These are phyloP conservation scores for Molothrus ater DNA, from an alignment of 2,797 vertebrate genomes.

Conservation along the genomic window DNA sequence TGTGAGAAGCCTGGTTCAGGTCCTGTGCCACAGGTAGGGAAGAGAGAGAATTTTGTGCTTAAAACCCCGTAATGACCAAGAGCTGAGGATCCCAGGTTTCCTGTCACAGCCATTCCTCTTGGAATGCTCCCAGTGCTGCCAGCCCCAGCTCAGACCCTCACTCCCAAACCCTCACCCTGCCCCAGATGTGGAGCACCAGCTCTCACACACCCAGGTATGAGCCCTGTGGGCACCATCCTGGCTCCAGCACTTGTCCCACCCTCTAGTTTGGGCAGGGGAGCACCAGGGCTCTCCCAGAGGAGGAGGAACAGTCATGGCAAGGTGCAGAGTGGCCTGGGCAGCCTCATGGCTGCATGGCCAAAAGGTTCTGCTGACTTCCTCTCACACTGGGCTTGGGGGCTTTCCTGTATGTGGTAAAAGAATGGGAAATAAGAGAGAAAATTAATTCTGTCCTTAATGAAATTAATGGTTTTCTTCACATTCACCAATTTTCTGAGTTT, in stretches of 20 bases:
- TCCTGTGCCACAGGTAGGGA: neutral
- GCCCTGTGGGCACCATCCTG: neutral
- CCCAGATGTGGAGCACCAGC: neutral
- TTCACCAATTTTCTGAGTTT: neutral
- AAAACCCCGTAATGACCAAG: accelerated
- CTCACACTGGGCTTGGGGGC: neutral
- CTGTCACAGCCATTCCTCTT: neutral
- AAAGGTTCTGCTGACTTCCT: neutral
- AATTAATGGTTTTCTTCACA: neutral
- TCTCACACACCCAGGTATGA: neutral
- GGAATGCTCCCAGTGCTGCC: neutral
- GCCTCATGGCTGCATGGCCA: neutral
- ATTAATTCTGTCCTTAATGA: neutral
- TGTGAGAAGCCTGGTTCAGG: neutral
- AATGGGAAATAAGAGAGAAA: neutral
- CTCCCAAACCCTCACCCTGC: neutral
- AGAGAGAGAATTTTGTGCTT: neutral
- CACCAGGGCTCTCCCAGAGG: neutral
- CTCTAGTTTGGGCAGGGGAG: neutral
- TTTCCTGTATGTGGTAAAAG: neutral
- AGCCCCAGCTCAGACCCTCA: neutral
- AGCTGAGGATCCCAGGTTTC: neutral
- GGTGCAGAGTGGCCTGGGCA: neutral
- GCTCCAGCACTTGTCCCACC: neutral
- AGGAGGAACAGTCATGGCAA: neutral